These are phyloP conservation scores for Penaeus monodon DNA, from an alignment of 2,888 invertebrate genomes.

Conservation along the genomic window DNA sequence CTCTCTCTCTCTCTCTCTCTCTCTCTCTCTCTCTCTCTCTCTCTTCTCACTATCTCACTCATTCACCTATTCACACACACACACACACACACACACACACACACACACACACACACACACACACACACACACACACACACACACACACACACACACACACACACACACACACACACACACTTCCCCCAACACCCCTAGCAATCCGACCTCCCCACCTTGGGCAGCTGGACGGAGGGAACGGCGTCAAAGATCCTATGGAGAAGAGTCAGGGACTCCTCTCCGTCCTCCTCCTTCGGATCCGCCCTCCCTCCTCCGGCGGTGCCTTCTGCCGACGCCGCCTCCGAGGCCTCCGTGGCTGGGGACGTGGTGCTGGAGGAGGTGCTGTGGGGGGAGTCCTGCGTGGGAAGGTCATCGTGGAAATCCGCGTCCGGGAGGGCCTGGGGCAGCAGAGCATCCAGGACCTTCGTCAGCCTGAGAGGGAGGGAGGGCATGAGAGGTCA, in stretches of 20 bases:
- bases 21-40: neutral
- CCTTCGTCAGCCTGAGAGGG: slow-evolving; percentile 32
- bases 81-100: neutral
- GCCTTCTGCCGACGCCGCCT: neutral
- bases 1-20: no score
- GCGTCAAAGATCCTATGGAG: slow-evolving; percentile 49
- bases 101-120: neutral
- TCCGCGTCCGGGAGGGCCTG: slow-evolving; percentile 41
- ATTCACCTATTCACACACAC: neutral
- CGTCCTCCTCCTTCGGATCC: slow-evolving; percentile 27
- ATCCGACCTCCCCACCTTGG: slow-evolving; percentile 23
- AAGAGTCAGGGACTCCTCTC: slow-evolving; percentile 25
- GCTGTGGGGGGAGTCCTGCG: slow-evolving; percentile 26
- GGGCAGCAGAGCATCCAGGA: slow-evolving; percentile 37
- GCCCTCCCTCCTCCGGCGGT: neutral
- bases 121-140: neutral
- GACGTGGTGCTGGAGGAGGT: slow-evolving; percentile 38
- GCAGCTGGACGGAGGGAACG: slow-evolving; percentile 54
- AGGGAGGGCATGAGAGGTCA: neutral
- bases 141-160: slow-evolving; percentile 8
- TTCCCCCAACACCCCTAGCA: no score
- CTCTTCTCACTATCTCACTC: neutral
- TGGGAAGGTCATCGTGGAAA: slow-evolving; percentile 14
- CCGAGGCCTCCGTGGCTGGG: slow-evolving; percentile 50
- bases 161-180: no score